Evolutionary conservation across 2,113 vertebrate genomes (phyloP).

Genomic region (Petaurus breviceps): DNA sequence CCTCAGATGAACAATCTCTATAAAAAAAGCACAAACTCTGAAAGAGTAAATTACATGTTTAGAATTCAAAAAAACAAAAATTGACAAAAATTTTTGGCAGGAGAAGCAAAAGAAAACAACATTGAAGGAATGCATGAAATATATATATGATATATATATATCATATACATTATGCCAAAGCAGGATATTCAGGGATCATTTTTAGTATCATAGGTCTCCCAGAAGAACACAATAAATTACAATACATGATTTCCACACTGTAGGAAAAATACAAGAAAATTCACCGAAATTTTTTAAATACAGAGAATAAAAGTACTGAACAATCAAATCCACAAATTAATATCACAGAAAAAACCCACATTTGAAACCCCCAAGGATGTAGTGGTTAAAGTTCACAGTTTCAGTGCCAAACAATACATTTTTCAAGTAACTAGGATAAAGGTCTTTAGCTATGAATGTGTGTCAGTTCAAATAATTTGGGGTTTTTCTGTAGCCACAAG

Average conservation of each 20-base stretch:
- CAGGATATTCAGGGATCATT: neutral
- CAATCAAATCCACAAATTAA: neutral
- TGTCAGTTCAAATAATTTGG: neutral
- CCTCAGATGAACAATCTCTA: neutral
- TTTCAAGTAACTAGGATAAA: neutral
- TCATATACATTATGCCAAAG: neutral
- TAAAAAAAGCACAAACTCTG: neutral
- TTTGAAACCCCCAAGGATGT: neutral
- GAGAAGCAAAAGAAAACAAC: neutral
- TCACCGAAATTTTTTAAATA: neutral
- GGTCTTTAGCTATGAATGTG: neutral
- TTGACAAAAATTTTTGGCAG: neutral
- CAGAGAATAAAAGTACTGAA: neutral
- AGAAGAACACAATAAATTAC: neutral
- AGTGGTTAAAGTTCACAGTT: neutral
- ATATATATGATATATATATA: neutral
- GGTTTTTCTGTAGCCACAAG: neutral
- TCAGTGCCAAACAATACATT: neutral
- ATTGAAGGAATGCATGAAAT: neutral
- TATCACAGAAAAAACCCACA: neutral
- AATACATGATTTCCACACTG: neutral
- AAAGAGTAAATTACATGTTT: neutral
- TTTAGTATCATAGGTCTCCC: neutral
- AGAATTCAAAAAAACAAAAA: neutral
- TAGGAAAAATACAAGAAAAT: neutral